Evolutionary conservation across 2,797 vertebrate genomes (phyloP), one percentile per base, ranked within the genome.

Genomic region (Chloroceryle inda): DNA sequence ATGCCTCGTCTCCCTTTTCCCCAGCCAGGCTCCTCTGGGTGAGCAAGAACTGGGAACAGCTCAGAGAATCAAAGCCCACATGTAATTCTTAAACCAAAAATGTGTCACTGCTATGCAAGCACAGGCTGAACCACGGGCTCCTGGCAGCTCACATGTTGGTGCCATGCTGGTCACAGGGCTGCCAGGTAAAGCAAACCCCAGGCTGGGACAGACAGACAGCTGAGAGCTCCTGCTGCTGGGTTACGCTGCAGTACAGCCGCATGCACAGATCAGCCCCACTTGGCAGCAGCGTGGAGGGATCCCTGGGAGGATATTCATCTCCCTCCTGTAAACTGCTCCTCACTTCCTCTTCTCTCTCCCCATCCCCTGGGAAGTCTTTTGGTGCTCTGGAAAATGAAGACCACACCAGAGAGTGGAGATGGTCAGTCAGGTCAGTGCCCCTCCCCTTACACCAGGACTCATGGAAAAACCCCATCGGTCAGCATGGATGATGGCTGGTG

Each of bases 71-170:
- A 68, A 87, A 95, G 49, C 67, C 40, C 81, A 29, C 14, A 15
- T 16, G 5, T 64, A 76, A 85, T 38, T 88, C 79, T 72, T 68
- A 40, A 73, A 72, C 71, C 52, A 95, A 91, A 81, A 81, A 64
- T 1, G 7, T 47, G 69, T 67, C 80, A 13, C 79, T 6, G 11
- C 45, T 85, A 83, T 10, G 7, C 0, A 4, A 85, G 69, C 69
- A 22, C 0, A 0, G 0, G 53, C 62, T 67, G 66, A 75, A 76
- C 59, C 1, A 4, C 2, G 7, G 85, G 67, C 40, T 88, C 37
- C 59, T 73, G 89, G 59, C 67, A 45, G 71, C 87, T 75, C 71
- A 29, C 67, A 4, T 11, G 61, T 76, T 35, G 67, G 45, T 56
- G 53, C n/a, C 62, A 17, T 0, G 1, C 53, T 58, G 68, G 55